Conservation (phyloP, 2,888 invertebrate species). For the Cheilosia grossa region DNA sequence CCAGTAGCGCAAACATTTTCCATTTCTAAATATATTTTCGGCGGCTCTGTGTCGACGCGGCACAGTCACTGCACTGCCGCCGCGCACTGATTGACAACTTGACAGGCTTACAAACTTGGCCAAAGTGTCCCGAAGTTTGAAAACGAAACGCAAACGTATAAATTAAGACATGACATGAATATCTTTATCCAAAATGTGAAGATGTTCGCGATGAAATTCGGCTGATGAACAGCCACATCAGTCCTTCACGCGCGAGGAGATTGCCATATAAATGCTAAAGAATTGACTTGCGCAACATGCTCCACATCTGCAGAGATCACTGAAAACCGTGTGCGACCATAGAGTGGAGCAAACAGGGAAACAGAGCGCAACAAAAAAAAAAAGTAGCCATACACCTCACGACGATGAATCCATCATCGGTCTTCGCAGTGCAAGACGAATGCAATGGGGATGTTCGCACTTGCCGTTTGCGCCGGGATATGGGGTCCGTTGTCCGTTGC, state of each 20-base stretch:
- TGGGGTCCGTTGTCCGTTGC: conserved; percentile 33
- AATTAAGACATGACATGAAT: conserved; percentile 57
- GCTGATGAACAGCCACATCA: not conserved
- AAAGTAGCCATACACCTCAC: not conserved
- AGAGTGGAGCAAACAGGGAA: not conserved
- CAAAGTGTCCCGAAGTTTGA: conserved; percentile 39
- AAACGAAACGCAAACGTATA: conserved; percentile 53
- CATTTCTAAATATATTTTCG: conserved; percentile 38
- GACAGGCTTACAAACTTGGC: conserved; percentile 54
- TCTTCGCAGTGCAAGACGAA: conserved; percentile 13
- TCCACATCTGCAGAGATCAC: conserved; percentile 49
- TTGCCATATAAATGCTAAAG: not conserved
- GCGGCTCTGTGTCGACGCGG: conserved; percentile 42
- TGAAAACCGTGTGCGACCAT: conserved; percentile 37
- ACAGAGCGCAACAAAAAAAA: not conserved
- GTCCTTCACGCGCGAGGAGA: not conserved
- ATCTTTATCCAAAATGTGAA: conserved; percentile 9
- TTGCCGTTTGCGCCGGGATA: conserved; percentile 1
- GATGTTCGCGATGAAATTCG: conserved; percentile 7
- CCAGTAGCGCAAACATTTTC: too few species aligned
- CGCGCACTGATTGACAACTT: conserved; percentile 57
- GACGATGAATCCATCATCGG: conserved; percentile 43
- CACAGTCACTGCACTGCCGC: not conserved
- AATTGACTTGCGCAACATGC: conserved; percentile 19
- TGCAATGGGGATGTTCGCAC: conserved; percentile 53